Conservation (phyloP, 2,113 vertebrate species). For the Rana temporaria region DNA sequence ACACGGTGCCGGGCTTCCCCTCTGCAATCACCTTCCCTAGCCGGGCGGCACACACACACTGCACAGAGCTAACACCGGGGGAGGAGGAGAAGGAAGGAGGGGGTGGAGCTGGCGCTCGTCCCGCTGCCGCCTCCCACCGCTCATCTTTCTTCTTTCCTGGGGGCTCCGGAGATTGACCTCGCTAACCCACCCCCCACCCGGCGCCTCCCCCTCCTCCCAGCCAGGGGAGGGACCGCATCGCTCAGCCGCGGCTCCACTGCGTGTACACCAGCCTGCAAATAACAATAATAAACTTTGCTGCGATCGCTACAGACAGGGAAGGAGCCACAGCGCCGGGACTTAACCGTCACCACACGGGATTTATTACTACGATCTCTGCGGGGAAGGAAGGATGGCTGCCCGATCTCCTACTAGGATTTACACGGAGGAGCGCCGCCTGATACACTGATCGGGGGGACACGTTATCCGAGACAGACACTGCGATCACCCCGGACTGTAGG, state of each 20-base stretch:
- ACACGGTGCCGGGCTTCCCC: constrained; percentile 22
- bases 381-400: background rate
- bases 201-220: constrained; percentile 31
- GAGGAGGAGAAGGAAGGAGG: constrained; percentile 23
- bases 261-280: constrained; percentile 42
- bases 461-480: background rate
- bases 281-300: constrained; percentile 52
- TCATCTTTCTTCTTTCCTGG: constrained; percentile 58
- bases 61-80: constrained; percentile 29
- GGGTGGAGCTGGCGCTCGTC: constrained; percentile 26
- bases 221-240: constrained; percentile 23
- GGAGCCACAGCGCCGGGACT: too few species aligned
- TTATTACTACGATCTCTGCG: background rate
- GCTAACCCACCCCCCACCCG: constrained; percentile 44
- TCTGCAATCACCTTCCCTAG: background rate
- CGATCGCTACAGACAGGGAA: background rate
- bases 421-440: constrained; percentile 32
- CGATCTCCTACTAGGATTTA: constrained; percentile 2
- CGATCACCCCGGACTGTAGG: background rate
- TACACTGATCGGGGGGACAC: background rate
- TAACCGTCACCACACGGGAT: background rate
- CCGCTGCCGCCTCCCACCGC: constrained; percentile 53
- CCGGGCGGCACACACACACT: too few species aligned
- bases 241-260: constrained; percentile 8
- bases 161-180: constrained; percentile 55